Evolutionary conservation across 2,888 invertebrate species (phyloP).

Genomic region (Pachymerium ferrugineum): DNA sequence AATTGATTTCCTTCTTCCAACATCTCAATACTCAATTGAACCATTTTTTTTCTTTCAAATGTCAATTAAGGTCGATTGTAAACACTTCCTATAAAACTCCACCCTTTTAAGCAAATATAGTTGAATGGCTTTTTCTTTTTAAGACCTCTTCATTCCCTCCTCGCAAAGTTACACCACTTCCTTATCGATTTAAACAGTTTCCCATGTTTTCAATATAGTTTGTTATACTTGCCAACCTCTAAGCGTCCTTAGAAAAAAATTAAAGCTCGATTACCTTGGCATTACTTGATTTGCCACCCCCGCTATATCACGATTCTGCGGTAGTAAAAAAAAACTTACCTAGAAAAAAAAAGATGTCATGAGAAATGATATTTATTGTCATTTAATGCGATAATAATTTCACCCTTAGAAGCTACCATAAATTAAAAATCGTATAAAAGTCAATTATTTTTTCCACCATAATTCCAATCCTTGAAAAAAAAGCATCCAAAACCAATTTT

Average conservation of each 20-base stretch:
- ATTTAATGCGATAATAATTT: background rate
- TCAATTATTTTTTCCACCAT: too few relatives aligned
- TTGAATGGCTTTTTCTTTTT: background rate
- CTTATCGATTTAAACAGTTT: too few relatives aligned
- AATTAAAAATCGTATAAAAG: too few relatives aligned
- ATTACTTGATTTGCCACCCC: background rate
- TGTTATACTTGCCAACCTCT: too few relatives aligned
- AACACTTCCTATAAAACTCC: background rate
- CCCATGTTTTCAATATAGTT: too few relatives aligned
- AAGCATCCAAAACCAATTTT: background rate
- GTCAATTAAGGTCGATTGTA: background rate
- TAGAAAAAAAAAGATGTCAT: background rate
- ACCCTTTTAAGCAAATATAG: background rate
- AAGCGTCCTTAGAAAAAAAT: background rate
- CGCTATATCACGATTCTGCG: background rate
- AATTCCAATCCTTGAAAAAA: background rate
- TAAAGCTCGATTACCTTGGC: slow-evolving; percentile 5
- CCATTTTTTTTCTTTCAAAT: background rate
- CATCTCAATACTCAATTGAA: slow-evolving; percentile 6
- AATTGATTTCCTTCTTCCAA: slow-evolving; percentile 3
- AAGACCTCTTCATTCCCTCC: too few relatives aligned
- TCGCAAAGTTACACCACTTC: too few relatives aligned
- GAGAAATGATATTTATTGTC: background rate
- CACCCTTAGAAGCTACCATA: too few relatives aligned
- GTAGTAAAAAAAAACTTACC: background rate